These are phyloP conservation scores for Synanthedon formicaeformis DNA, from an alignment of 2,888 invertebrate species.

Conservation along the genomic window DNA sequence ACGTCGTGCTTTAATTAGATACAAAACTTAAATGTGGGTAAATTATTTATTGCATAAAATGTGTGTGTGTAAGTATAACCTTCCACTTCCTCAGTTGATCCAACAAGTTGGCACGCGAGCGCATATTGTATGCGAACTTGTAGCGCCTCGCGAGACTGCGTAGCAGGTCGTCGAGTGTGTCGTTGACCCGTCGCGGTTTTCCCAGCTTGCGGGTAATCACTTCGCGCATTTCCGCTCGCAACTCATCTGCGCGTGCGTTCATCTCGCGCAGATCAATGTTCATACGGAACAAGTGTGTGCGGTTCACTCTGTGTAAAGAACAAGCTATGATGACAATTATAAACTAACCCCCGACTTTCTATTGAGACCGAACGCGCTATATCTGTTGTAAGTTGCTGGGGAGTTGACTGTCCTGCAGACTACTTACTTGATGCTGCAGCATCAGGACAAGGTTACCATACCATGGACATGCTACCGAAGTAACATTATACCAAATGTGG, in stretches of 20 bases:
- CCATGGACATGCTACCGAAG: too few species aligned
- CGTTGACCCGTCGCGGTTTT: slow-evolving; percentile 46
- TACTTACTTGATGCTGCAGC: too few species aligned
- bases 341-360: too few species aligned
- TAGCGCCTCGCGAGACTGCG: slow-evolving; percentile 52
- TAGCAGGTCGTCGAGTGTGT: slow-evolving; percentile 49
- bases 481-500: too few species aligned
- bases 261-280: slow-evolving; percentile 77
- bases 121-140: slow-evolving; percentile 41
- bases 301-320: slow-evolving; percentile 65
- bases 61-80: slow-evolving; percentile 18
- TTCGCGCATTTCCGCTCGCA: slow-evolving; percentile 65
- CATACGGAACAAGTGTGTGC: slow-evolving; percentile 77
- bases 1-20: too few species aligned
- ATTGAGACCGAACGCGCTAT: too few species aligned
- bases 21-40: too few species aligned
- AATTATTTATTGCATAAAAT: too few species aligned
- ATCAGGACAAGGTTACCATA: too few species aligned
- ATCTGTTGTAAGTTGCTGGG: too few species aligned
- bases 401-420: too few species aligned
- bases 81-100: slow-evolving; percentile 44
- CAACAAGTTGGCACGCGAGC: slow-evolving; percentile 31
- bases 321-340: not conserved
- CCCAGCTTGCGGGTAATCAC: slow-evolving; percentile 54
- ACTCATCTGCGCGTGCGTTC: slow-evolving; percentile 66